A percentile compares a stretch with the other conserved stretches of the same genome.
phyloP scores from a whole-genome alignment of 2,797 vertebrate genomes.

The Capromys pilorides region DNA sequence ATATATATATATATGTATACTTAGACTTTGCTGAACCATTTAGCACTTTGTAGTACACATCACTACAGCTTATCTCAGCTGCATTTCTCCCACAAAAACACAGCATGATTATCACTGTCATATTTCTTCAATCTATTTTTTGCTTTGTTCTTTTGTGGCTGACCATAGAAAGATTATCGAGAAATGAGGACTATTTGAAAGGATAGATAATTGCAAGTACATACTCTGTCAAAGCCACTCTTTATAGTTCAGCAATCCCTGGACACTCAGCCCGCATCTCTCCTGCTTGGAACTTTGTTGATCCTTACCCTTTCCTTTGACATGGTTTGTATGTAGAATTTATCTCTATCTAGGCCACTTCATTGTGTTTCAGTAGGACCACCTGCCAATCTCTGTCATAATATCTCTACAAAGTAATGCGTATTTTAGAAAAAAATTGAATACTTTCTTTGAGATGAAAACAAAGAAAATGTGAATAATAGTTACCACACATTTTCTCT shows the following conservation, averaged over 20 bases:
- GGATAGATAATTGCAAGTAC: neutral
- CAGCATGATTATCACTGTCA: neutral
- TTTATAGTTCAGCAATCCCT: constrained; percentile 18
- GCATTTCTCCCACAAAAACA: neutral
- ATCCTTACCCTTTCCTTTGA: neutral
- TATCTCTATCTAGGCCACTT: neutral
- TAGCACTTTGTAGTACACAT: constrained; percentile 8
- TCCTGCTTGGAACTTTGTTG: constrained; percentile 28
- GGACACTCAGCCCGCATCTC: neutral
- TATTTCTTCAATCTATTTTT: no score
- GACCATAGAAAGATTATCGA: neutral
- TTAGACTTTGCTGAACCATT: constrained; percentile 21
- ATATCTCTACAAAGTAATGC: neutral
- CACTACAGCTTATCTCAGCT: neutral
- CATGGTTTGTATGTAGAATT: neutral
- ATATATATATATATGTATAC: neutral
- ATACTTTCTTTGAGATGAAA: neutral
- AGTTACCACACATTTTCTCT: neutral
- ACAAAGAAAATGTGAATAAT: constrained; percentile 22
- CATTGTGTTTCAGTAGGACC: neutral
- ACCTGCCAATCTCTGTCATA: neutral
- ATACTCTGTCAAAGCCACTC: neutral
- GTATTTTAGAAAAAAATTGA: constrained; percentile 1
- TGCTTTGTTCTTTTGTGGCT: neutral
- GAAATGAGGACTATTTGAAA: neutral